A percentile compares a stretch with the other conserved stretches of the same genome.
phyloP scores from a whole-genome alignment of 2,797 vertebrate species.

The Aldrovandia affinis region DNA sequence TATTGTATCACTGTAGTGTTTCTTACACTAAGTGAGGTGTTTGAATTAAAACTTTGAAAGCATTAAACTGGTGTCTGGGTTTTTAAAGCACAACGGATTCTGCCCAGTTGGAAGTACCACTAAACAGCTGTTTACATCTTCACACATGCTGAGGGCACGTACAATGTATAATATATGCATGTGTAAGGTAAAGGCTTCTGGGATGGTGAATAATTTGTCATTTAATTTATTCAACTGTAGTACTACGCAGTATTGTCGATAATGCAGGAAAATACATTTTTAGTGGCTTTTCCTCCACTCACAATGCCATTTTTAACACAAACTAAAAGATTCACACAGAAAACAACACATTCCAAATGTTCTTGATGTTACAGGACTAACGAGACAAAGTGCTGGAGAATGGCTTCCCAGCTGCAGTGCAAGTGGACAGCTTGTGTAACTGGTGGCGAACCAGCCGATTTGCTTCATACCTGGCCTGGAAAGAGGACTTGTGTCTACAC shows the following conservation, averaged over 20 bases:
- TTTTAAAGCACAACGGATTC: neutral
- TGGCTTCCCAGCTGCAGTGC: no score
- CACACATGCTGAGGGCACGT: neutral
- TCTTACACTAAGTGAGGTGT: constrained; percentile 50
- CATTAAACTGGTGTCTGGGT: neutral
- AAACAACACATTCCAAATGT: neutral
- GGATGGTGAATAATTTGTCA: neutral
- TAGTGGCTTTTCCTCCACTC: neutral
- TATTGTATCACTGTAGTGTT: constrained; percentile 62
- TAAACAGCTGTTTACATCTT: neutral
- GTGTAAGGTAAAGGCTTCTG: neutral
- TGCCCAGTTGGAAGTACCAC: neutral
- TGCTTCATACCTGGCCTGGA: no score
- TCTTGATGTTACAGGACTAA: neutral
- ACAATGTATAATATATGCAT: no score
- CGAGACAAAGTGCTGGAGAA: neutral
- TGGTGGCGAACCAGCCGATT: no score
- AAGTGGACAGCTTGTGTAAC: no score
- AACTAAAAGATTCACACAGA: neutral
- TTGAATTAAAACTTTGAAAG: constrained; percentile 66
- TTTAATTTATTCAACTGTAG: neutral
- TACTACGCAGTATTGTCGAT: constrained; percentile 15
- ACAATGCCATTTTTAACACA: neutral
- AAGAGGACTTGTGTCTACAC: no score
- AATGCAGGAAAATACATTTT: neutral